These are phyloP conservation scores for Pseudanteris insignis DNA, from an alignment of 2,888 invertebrate genomes.

Conservation along the genomic window DNA sequence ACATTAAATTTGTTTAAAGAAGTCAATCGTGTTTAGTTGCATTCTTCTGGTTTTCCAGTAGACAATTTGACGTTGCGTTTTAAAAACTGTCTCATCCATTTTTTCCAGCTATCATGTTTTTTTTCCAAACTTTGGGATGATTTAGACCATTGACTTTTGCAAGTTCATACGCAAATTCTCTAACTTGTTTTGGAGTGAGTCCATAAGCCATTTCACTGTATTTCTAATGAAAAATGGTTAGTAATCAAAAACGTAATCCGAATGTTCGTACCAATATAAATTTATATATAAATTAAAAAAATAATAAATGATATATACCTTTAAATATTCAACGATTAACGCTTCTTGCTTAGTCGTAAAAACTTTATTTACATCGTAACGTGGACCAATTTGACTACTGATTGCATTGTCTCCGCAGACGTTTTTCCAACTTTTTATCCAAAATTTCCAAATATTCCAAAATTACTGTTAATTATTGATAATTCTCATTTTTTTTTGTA, in stretches of 20 bases:
- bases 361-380: constrained; percentile 19
- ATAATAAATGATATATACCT: constrained; percentile 11
- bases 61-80: constrained; percentile 15
- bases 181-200: constrained; percentile 8
- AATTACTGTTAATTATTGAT: too few species aligned
- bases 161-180: constrained; percentile 16
- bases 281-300: constrained; percentile 2
- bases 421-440: constrained; percentile 17
- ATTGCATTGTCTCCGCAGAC: constrained; percentile 7
- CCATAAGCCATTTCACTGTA: constrained; percentile 24
- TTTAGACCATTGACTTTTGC: constrained; percentile 6
- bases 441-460: too few species aligned
- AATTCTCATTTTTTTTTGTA: too few species aligned
- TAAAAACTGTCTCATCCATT: constrained; percentile 22
- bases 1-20: constrained; percentile 26
- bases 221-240: too few species aligned
- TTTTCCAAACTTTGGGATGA: constrained; percentile 9
- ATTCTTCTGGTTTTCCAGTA: constrained; percentile 25
- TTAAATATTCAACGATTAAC: constrained; percentile 6
- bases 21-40: constrained; percentile 21
- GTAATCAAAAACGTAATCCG: neutral
- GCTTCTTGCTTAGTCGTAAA: constrained; percentile 16
- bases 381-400: constrained; percentile 9
- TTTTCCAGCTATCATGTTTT: constrained; percentile 13
- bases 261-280: neutral